Percentiles rank a stretch among this genome's conserved stretches.
phyloP scores from a whole-genome alignment of 2,113 vertebrate genomes.

The Datnioides undecimradiatus region DNA sequence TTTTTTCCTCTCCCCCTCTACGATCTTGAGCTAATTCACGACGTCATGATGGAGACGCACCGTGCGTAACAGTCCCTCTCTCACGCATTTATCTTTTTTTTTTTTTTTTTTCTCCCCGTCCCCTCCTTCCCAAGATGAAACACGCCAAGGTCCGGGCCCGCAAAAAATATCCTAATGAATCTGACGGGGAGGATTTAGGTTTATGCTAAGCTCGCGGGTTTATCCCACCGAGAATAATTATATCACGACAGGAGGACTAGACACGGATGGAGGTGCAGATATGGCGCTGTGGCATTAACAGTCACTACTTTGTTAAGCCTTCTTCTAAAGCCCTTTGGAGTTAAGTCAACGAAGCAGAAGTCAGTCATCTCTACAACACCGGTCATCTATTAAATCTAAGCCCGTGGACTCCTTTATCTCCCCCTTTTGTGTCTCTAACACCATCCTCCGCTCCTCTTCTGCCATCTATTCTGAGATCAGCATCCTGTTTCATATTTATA shows the following conservation, averaged over 20 bases:
- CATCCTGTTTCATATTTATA: conserved; percentile 72
- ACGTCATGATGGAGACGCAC: conserved; percentile 81
- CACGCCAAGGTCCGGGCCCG: conserved; percentile 13
- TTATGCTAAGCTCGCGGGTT: conserved; percentile 34
- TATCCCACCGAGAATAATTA: conserved; percentile 38
- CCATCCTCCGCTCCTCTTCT: conserved; percentile 28
- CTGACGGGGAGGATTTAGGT: conserved; percentile 26
- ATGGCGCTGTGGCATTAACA: conserved; percentile 44
- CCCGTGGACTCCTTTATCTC: not conserved
- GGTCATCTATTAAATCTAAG: conserved; percentile 40
- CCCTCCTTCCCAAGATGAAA: conserved; percentile 1
- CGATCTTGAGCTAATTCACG: conserved; percentile 78
- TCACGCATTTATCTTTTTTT: conserved; percentile 38
- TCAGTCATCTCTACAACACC: conserved; percentile 56
- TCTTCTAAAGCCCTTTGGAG: conserved; percentile 52
- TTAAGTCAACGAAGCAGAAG: conserved; percentile 54
- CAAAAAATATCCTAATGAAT: conserved; percentile 37
- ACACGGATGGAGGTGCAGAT: conserved; percentile 44
- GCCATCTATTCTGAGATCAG: conserved; percentile 60
- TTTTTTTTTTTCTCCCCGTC: not conserved
- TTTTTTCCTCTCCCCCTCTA: conserved; percentile 46
- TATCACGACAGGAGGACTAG: conserved; percentile 19
- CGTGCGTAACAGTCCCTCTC: conserved; percentile 69
- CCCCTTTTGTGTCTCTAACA: not conserved
- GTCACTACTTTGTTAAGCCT: conserved; percentile 51